Evolutionary conservation across 2,888 invertebrate genomes (phyloP).

Genomic region (Leptogaster cylindrica): DNA sequence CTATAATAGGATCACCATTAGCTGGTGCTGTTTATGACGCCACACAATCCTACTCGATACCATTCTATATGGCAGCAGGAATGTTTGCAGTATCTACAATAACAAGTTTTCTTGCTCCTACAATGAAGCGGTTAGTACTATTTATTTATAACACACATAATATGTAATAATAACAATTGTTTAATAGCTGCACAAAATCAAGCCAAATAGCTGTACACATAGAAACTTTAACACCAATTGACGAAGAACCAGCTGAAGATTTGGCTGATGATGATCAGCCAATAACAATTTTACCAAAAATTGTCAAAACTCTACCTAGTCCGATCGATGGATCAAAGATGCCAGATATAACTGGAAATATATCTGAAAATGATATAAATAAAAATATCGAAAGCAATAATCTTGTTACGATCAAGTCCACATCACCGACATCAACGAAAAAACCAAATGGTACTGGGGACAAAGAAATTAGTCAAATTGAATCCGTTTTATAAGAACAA

Average conservation of each 20-base stretch:
- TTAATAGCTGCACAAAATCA: constrained; percentile 57
- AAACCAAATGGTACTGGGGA: constrained; percentile 51
- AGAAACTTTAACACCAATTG: constrained; percentile 81
- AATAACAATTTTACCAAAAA: constrained; percentile 78
- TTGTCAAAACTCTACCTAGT: constrained; percentile 78
- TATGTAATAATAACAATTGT: neutral
- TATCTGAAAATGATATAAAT: constrained; percentile 36
- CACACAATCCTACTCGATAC: constrained; percentile 82
- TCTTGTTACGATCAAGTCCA: constrained; percentile 24
- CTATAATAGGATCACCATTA: constrained; percentile 83
- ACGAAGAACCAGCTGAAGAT: constrained; percentile 82
- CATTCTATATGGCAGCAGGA: constrained; percentile 91
- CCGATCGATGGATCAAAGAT: constrained; percentile 58
- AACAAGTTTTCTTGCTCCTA: constrained; percentile 83
- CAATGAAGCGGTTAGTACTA: constrained; percentile 66
- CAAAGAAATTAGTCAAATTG: constrained; percentile 72
- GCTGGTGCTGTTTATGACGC: constrained; percentile 90
- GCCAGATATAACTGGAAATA: constrained; percentile 2
- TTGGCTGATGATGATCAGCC: constrained; percentile 76
- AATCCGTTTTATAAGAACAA: constrained; percentile 71
- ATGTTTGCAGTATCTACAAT: constrained; percentile 85
- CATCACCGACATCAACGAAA: constrained; percentile 29
- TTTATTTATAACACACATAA: neutral
- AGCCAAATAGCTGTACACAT: constrained; percentile 70
- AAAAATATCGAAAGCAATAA: constrained; percentile 39